Evolutionary conservation across 2,888 invertebrate genomes (phyloP).

Genomic region (Smittia sp.): DNA sequence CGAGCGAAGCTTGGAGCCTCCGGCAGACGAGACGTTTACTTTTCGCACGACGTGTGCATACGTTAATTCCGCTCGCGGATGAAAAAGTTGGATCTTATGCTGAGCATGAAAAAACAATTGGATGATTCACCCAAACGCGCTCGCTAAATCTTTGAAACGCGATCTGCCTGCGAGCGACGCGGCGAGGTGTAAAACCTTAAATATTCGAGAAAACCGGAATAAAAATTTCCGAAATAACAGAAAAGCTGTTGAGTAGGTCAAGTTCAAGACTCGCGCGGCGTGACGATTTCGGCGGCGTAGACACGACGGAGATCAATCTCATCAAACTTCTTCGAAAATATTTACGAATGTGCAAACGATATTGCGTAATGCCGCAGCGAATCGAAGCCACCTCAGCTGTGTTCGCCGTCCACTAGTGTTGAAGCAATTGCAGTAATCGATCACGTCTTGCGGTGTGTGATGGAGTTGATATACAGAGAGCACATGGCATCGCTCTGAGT

Average conservation of each 20-base stretch:
- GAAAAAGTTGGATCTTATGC: too few relatives aligned
- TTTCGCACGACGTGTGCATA: too few relatives aligned
- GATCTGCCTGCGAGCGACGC: not conserved
- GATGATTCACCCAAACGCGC: too few relatives aligned
- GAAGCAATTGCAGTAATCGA: not conserved
- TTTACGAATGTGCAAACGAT: not conserved
- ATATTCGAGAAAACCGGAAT: not conserved
- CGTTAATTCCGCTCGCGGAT: too few relatives aligned
- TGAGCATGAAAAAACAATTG: too few relatives aligned
- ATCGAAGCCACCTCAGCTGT: not conserved
- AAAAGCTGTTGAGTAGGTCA: slow-evolving; percentile 29
- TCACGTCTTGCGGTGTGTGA: not conserved
- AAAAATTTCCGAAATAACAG: not conserved
- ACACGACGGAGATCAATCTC: not conserved
- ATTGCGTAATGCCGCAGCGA: not conserved
- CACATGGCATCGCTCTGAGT: not conserved
- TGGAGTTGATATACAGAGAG: not conserved
- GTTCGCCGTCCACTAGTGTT: not conserved
- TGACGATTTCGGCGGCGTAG: not conserved
- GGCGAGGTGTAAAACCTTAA: not conserved
- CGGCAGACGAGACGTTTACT: too few relatives aligned
- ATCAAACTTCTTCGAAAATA: not conserved
- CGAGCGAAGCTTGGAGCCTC: too few relatives aligned
- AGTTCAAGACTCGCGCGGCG: slow-evolving; percentile 21
- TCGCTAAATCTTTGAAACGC: too few relatives aligned